Conservation (phyloP, 2,113 vertebrate species). For the Parus major region DNA sequence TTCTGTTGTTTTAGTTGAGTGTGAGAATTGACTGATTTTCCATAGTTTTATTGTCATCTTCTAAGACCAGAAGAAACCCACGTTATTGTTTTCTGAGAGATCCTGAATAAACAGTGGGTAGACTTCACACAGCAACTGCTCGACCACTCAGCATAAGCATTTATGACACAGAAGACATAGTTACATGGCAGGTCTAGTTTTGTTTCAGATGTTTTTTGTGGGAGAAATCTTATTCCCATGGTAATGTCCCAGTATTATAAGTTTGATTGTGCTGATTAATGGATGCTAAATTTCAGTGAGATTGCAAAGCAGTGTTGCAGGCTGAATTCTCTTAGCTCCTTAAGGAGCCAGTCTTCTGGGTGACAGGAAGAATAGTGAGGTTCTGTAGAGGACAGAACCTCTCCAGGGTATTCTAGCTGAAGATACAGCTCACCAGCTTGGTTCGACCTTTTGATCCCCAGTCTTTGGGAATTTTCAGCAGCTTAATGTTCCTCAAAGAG, state of each 20-base stretch:
- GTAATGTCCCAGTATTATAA: background rate
- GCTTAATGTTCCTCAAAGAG: background rate
- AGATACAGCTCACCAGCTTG: background rate
- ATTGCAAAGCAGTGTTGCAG: background rate
- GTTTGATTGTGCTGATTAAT: background rate
- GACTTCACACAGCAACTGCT: background rate
- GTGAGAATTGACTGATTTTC: background rate
- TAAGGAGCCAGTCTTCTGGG: background rate
- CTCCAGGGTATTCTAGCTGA: background rate
- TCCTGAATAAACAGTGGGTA: background rate
- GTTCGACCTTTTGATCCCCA: background rate
- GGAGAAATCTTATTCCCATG: background rate
- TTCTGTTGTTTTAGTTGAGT: background rate
- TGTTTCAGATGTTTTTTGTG: background rate
- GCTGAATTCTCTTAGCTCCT: background rate
- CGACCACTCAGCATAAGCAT: background rate
- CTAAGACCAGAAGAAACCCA: background rate
- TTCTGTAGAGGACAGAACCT: background rate
- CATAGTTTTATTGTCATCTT: background rate
- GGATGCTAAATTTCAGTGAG: background rate
- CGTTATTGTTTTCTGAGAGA: accelerated
- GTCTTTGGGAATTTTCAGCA: background rate
- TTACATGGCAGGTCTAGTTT: background rate
- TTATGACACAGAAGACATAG: background rate
- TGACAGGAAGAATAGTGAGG: background rate